These are phyloP conservation scores for Penaeus indicus DNA, from an alignment of 1,140 invertebrate genomes.

Conservation along the genomic window DNA sequence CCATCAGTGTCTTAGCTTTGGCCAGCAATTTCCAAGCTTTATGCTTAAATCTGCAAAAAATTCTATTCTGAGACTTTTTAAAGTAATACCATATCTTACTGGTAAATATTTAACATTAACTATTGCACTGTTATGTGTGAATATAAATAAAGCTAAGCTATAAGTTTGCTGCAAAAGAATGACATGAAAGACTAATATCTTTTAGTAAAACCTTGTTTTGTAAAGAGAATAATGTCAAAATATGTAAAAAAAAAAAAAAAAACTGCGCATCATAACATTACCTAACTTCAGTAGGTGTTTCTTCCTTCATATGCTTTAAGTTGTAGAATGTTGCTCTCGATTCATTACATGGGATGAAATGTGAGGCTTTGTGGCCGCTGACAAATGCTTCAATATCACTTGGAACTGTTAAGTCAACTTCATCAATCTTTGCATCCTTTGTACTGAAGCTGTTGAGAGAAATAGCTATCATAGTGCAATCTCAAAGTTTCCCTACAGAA, in stretches of 20 bases:
- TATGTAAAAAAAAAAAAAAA: not conserved
- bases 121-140: too few relatives aligned
- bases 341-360: slow-evolving; percentile 61
- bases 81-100: not conserved
- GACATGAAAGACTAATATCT: too few relatives aligned
- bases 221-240: too few relatives aligned
- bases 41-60: slow-evolving; percentile 69
- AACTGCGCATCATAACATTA: not conserved
- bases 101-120: too few relatives aligned
- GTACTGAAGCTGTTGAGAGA: slow-evolving; percentile 48
- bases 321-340: slow-evolving; percentile 54
- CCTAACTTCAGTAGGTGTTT: slow-evolving; percentile 42
- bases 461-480: not conserved
- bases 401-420: slow-evolving; percentile 49
- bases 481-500: too few relatives aligned
- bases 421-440: slow-evolving; percentile 53
- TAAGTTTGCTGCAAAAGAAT: too few relatives aligned
- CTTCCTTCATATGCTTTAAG: slow-evolving; percentile 48
- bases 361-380: slow-evolving; percentile 38
- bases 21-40: slow-evolving; percentile 72
- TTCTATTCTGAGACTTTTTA: too few relatives aligned
- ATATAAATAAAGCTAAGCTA: too few relatives aligned
- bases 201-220: too few relatives aligned
- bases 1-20: slow-evolving; percentile 72
- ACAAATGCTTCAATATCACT: slow-evolving; percentile 48